Evolutionary conservation across 1,140 invertebrate species (phyloP), one percentile per base, ranked within the genome.

Genomic region (Trichonephila inaurata): DNA sequence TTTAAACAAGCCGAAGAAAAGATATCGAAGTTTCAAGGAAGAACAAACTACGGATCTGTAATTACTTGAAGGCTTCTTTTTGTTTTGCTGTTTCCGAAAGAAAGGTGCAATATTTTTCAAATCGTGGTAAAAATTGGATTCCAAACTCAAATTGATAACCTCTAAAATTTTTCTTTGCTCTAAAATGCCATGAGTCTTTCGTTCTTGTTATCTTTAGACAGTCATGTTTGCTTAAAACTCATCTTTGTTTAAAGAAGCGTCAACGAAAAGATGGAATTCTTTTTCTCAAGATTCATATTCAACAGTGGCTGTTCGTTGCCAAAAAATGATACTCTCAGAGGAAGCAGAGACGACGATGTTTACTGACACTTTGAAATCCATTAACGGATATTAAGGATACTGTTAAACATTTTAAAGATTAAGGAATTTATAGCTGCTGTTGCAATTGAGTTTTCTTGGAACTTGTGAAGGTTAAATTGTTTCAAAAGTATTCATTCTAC

Each of bases 1-100:
- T 77, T 77, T 77, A 28, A 77, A 33, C 72, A 8, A 19, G 72
- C 12, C 18, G 72, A 40, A 28, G 72, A 40, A 77, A 77, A 77
- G 72, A 77, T 77, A 77, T 77, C 72, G 72, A 77, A 77, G 12
- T 77, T 77, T 77, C 18, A 40, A 77, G 24, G 33, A 77, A 77
- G 72, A 77, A 77, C 72, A 77, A 18, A 72, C n/a, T 40, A 40
- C 10, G 72, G 16, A 40, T 33, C 28, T 24, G 72, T 77, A 77
- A 77, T 77, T 77, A 40, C 72, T 77, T 28, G 28, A 33, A 40
- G 14, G 24, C 14, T 77, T 77, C 12, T 77, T 40, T 28, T n/a
- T 77, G 62, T 77, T 77, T 28, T 77, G 72, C 18, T 40, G 24
- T 28, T 33, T 4, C 19, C 28, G 14, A 18, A 77, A 77, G 72